phyloP scores from a whole-genome alignment of 2,888 invertebrate species.

The Drosophila anomelani region DNA sequence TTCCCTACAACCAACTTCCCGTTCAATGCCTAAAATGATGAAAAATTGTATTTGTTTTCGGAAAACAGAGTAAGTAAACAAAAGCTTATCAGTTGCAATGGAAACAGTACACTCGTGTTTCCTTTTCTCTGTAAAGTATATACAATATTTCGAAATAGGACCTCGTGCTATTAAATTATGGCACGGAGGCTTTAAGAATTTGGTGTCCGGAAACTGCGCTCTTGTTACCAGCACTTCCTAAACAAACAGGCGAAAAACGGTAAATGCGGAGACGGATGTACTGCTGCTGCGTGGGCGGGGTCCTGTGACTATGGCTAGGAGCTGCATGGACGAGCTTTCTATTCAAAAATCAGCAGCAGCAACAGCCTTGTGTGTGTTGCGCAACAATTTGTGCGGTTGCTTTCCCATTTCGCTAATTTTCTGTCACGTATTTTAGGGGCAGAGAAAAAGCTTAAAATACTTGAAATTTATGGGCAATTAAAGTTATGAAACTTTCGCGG shows the following conservation, averaged over 20 bases:
- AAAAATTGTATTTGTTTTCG: conserved; percentile 8
- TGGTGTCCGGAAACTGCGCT: background rate
- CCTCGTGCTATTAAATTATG: conserved; percentile 6
- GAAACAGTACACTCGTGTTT: background rate
- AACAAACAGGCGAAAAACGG: conserved; percentile 22
- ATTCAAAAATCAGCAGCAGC: conserved; percentile 4
- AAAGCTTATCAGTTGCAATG: conserved; percentile 1
- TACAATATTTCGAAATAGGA: background rate
- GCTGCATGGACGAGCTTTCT: conserved; percentile 4
- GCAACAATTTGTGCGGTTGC: conserved; percentile 15
- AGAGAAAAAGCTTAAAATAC: conserved; percentile 9
- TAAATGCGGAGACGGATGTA: conserved; percentile 11
- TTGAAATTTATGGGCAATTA: conserved; percentile 6
- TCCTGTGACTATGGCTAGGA: conserved; percentile 2
- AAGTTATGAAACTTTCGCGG: conserved; percentile 3
- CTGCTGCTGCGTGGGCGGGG: conserved; percentile 10
- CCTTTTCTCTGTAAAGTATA: background rate
- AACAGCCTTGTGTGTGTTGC: conserved; percentile 20
- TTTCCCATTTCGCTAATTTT: conserved; percentile 12
- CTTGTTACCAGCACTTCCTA: conserved; percentile 29
- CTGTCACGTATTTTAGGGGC: background rate
- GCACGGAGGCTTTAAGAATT: conserved; percentile 17
- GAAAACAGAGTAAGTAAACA: conserved; percentile 8
- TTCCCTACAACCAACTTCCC: background rate
- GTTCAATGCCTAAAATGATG: background rate